Evolutionary conservation across 2,113 vertebrate genomes (phyloP), one percentile per base, ranked within the genome.

Genomic region (Cheirogaleus medius): DNA sequence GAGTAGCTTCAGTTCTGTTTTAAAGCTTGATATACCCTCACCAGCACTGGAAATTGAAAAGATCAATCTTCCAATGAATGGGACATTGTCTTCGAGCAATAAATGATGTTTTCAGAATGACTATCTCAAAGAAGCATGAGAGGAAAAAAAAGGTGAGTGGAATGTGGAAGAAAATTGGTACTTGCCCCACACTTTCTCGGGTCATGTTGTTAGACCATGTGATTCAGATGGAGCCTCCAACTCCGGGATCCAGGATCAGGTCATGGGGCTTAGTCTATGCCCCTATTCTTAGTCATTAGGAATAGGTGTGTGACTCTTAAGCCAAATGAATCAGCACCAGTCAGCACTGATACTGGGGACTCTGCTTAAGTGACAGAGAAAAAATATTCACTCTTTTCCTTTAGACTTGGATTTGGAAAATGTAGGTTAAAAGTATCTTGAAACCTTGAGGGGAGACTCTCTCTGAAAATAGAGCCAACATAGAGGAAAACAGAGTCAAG

Each of bases 41-140:
- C 83, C 91, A 95, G 94, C 89, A 93, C 56, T 91, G 92, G 96
- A 98, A 98, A 98, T 97, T 98, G 97, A 98, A 98, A 98, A 97
- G 81, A 98, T 98, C 98, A 98, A 98, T 98, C 98, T 98, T 98
- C 60, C 90, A 98, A 96, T 94, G 97, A 98, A 96, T 80, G 56
- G 58, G 87, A 98, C 97, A 89, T 98, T 97, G 95, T 98, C 90
- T 97, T 25, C 17, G 93, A 97, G 20, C 68, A 92, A 96, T 96
- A 93, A 98, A 97, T 95, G 49, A 97, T 94, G 76, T 92, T 97
- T 97, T 95, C 96, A 98, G 94, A 97, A 98, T 96, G 94, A 83
- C 64, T 93, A 52, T 49, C 44, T 97, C 39, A 94, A 93, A n/a
- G 44, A 96, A 47, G 47, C 11, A 64, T 1, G 11, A 82, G 39